These are phyloP conservation scores for Hormiphora californensis DNA, from an alignment of 37 sponge, comb jelly and placozoan species.

Conservation along the genomic window DNA sequence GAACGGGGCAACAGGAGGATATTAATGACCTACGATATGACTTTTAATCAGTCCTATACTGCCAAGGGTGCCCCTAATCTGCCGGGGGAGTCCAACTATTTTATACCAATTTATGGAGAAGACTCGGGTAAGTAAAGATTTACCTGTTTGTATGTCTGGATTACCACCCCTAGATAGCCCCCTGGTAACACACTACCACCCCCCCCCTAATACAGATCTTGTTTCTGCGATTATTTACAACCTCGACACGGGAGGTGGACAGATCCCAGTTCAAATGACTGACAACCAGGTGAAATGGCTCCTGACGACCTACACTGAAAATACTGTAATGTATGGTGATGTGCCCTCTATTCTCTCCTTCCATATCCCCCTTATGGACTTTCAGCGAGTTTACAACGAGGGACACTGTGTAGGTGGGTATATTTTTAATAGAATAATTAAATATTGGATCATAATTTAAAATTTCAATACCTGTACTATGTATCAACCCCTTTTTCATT, in stretches of 20 bases:
- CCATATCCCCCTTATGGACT: slow-evolving; percentile 24
- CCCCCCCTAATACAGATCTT: too few relatives aligned
- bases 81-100: slow-evolving; percentile 21
- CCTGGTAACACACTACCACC: too few relatives aligned
- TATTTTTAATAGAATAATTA: too few relatives aligned
- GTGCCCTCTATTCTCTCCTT: slow-evolving; percentile 21
- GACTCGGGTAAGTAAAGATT: too few relatives aligned
- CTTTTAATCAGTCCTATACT: background rate
- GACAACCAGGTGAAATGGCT: slow-evolving; percentile 58
- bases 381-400: slow-evolving; percentile 4
- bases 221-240: slow-evolving; percentile 53
- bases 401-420: background rate
- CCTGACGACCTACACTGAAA: background rate
- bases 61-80: background rate
- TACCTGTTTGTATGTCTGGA: too few relatives aligned
- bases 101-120: slow-evolving; percentile 38
- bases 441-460: too few relatives aligned
- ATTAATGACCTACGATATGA: background rate
- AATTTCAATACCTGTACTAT: too few relatives aligned
- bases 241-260: slow-evolving; percentile 64
- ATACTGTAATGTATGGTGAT: background rate
- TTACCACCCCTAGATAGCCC: too few relatives aligned
- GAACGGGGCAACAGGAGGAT: slow-evolving; percentile 7
- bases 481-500: too few relatives aligned
- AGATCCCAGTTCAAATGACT: slow-evolving; percentile 56